Percentiles rank a stretch among this genome's conserved stretches.
Evolutionary conservation across 1,140 invertebrate species (phyloP).

Genomic region (Parasteatoda tepidariorum): DNA sequence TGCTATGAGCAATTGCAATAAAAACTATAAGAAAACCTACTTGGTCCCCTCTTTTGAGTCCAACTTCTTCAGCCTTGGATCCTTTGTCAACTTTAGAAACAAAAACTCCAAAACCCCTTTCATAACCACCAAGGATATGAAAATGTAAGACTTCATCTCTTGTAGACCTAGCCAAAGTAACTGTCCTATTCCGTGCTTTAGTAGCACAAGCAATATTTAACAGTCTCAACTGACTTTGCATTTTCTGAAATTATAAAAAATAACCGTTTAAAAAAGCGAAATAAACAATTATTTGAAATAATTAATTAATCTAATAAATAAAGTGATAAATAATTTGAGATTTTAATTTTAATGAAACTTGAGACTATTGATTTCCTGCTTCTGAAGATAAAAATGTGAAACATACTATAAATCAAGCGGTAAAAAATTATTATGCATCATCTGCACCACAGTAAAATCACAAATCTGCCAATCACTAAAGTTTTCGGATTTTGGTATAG

Average conservation of each 20-base stretch:
- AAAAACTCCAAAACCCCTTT: constrained; percentile 92
- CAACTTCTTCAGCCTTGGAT: constrained; percentile 95
- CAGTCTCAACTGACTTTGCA: constrained; percentile 74
- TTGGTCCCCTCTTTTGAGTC: constrained; percentile 96
- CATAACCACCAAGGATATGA: constrained; percentile 92
- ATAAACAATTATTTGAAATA: too few species aligned
- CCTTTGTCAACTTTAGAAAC: constrained; percentile 92
- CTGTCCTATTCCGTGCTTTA: constrained; percentile 90
- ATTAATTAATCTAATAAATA: too few species aligned
- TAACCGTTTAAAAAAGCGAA: not conserved
- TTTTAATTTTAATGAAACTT: too few species aligned
- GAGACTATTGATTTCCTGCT: too few species aligned
- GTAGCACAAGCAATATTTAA: constrained; percentile 96
- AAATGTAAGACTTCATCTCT: constrained; percentile 90
- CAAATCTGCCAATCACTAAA: too few species aligned
- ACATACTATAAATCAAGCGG: too few species aligned
- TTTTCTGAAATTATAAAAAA: constrained; percentile 49
- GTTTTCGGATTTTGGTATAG: too few species aligned
- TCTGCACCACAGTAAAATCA: too few species aligned
- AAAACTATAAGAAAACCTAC: constrained; percentile 63
- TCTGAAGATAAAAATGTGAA: too few species aligned
- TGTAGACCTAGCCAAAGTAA: constrained; percentile 90
- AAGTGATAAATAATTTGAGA: too few species aligned
- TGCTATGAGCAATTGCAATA: too few species aligned
- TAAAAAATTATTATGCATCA: too few species aligned